Evolutionary conservation across 2,797 vertebrate genomes (phyloP).

Genomic region (Danio aesculapii): DNA sequence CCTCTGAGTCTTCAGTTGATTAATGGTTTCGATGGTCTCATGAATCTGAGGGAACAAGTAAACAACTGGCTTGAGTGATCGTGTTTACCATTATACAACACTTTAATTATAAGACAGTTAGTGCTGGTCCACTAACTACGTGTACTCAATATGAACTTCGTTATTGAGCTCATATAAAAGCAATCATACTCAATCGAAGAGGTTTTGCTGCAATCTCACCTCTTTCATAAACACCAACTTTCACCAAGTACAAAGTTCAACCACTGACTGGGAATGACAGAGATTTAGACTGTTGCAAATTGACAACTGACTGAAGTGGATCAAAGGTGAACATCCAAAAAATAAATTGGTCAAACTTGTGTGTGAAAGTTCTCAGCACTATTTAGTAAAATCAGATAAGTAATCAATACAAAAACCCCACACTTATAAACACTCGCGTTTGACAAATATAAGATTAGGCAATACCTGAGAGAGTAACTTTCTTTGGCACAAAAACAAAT

Average conservation of each 20-base stretch:
- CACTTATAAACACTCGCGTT: background rate
- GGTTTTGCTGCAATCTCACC: constrained; percentile 19
- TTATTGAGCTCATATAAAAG: background rate
- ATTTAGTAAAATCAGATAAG: background rate
- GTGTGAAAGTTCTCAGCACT: background rate
- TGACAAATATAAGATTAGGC: background rate
- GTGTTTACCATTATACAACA: background rate
- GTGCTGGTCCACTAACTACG: background rate
- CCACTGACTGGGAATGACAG: background rate
- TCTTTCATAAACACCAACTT: constrained; percentile 17
- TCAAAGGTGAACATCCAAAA: constrained; percentile 29
- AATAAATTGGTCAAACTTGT: background rate
- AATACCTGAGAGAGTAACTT: background rate
- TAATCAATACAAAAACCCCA: background rate
- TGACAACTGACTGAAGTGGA: constrained; percentile 24
- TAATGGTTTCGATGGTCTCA: constrained; percentile 99
- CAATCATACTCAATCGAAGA: background rate
- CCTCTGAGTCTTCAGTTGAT: constrained; percentile 98
- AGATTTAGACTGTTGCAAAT: background rate
- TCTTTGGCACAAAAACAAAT: background rate
- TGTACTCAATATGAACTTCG: background rate
- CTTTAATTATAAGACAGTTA: background rate
- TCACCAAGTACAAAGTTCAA: constrained; percentile 28
- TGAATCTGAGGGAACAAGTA: constrained; percentile 85
- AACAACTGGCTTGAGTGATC: background rate